Conservation (phyloP, 2,888 invertebrate genomes). For the Torymus auratus region DNA sequence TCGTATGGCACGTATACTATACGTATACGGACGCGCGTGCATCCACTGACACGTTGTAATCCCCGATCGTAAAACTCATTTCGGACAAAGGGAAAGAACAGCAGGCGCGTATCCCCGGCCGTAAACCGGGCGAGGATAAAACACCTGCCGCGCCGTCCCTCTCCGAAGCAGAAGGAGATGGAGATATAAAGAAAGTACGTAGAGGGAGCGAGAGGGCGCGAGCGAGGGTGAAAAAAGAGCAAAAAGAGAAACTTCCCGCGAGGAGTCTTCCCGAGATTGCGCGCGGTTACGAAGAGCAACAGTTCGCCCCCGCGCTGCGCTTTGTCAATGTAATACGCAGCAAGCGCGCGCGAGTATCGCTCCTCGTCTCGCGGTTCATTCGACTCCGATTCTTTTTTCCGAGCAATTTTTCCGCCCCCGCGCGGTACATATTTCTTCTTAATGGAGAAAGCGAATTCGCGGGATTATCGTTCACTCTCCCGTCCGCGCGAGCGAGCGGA, state of each 20-base stretch:
- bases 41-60: conserved; percentile 46
- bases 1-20: neutral
- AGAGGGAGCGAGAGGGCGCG: neutral
- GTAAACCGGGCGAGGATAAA: conserved; percentile 50
- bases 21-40: neutral
- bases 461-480: no score
- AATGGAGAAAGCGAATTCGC: no score
- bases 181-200: neutral
- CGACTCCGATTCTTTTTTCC: no score
- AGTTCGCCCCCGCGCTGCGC: conserved; percentile 9
- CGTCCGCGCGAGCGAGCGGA: no score
- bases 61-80: conserved; percentile 52
- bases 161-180: neutral
- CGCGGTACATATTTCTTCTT: no score
- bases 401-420: no score
- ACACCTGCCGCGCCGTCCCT: conserved; percentile 48
- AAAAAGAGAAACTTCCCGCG: conserved; percentile 3
- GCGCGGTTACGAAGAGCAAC: neutral
- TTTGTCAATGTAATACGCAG: conserved; percentile 47
- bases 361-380: no score
- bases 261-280: conserved; percentile 43
- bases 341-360: no score
- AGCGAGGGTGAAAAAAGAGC: no score
- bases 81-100: conserved; percentile 33
- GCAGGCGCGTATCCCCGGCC: conserved; percentile 6